These are phyloP conservation scores for Zingel zingel DNA, from an alignment of 2,113 vertebrate species.

Conservation along the genomic window DNA sequence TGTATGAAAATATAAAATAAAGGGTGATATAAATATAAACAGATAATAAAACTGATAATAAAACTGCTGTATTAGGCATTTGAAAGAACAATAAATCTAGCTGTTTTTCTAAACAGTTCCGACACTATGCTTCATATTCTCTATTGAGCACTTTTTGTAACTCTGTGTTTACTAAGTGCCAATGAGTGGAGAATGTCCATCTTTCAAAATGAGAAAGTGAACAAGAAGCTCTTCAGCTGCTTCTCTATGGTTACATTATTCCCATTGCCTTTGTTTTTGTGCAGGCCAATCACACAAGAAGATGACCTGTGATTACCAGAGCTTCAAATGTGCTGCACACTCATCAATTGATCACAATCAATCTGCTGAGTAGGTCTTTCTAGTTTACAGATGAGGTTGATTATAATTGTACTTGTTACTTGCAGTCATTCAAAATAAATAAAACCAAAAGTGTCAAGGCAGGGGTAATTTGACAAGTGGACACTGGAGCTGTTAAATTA, in stretches of 20 bases:
- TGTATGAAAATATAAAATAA: not conserved
- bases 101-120: not conserved
- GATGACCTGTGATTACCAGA: conserved; percentile 54
- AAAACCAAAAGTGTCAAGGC: not conserved
- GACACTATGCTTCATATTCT: not conserved
- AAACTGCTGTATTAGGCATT: not conserved
- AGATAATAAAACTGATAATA: not conserved
- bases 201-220: conserved; percentile 25
- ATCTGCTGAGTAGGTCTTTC: not conserved
- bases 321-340: not conserved
- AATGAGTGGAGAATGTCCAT: not conserved
- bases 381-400: not conserved
- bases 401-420: not conserved
- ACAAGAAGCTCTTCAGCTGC: conserved; percentile 22
- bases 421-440: not conserved
- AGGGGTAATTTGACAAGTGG: too few species aligned
- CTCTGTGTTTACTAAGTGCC: not conserved
- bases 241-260: conserved; percentile 26
- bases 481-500: too few species aligned
- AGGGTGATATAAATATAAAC: not conserved
- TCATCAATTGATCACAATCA: too few species aligned
- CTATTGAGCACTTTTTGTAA: not conserved
- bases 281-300: conserved; percentile 46
- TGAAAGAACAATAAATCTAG: not conserved
- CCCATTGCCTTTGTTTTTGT: conserved; percentile 47